phyloP scores from a whole-genome alignment of 2,888 invertebrate species.

The Torymus texanus region DNA sequence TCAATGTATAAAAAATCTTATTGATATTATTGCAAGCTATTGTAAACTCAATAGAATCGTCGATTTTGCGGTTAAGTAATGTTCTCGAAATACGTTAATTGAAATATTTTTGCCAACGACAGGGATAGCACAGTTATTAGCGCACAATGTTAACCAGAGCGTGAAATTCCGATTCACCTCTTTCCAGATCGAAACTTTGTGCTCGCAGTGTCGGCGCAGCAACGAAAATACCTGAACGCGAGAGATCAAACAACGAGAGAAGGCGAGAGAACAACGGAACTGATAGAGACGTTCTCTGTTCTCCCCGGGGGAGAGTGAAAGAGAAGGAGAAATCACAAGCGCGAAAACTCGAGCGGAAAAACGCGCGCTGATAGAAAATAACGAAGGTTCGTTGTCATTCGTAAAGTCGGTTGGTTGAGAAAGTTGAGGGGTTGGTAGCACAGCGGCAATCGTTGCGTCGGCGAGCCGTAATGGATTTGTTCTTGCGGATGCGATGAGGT shows the following conservation, averaged over 20 bases:
- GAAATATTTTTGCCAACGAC: no score
- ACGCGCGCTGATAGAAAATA: conserved; percentile 35
- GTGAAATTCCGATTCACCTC: conserved; percentile 20
- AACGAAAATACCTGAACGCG: conserved; percentile 10
- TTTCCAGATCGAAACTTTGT: no score
- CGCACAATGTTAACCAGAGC: not conserved
- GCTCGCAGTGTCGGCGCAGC: not conserved
- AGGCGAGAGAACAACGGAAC: conserved; percentile 5
- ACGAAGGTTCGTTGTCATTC: conserved; percentile 41
- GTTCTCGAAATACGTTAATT: no score
- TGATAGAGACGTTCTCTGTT: conserved; percentile 9
- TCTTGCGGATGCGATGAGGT: conserved; percentile 21
- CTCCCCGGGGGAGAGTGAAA: conserved; percentile 6
- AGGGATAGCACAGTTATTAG: not conserved
- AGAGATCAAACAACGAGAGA: not conserved
- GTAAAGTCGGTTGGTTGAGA: conserved; percentile 5
- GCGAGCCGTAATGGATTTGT: conserved; percentile 15
- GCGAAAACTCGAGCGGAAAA: conserved; percentile 35
- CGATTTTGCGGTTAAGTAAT: no score
- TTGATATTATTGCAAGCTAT: no score
- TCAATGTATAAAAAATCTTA: no score
- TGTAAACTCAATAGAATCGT: no score
- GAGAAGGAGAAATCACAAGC: not conserved
- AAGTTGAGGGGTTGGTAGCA: no score
- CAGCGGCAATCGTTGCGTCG: conserved; percentile 3